These are phyloP conservation scores for Heliconius charithonia DNA, from an alignment of 2,888 invertebrate genomes.

Conservation along the genomic window DNA sequence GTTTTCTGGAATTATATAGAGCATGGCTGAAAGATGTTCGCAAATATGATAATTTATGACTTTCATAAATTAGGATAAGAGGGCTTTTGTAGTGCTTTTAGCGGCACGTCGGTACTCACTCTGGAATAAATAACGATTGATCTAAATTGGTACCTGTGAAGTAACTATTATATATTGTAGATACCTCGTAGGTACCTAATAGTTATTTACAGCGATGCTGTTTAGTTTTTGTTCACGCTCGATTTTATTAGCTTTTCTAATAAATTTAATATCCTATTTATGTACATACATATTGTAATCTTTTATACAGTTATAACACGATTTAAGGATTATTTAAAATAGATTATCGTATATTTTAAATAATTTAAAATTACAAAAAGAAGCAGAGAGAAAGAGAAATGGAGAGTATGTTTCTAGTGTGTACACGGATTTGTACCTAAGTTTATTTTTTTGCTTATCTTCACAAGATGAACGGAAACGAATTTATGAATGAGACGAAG, in stretches of 20 bases:
- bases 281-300: no score
- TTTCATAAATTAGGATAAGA: slow-evolving; percentile 18
- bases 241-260: background rate
- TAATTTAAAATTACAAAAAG: no score
- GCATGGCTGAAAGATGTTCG: background rate
- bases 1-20: background rate
- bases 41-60: slow-evolving; percentile 17
- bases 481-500: no score
- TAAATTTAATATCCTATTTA: background rate
- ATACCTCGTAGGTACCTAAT: slow-evolving; percentile 48
- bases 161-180: slow-evolving; percentile 54
- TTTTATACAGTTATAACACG: no score
- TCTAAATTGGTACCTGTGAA: slow-evolving; percentile 60
- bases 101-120: slow-evolving; percentile 30
- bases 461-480: no score
- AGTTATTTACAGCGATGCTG: slow-evolving; percentile 4
- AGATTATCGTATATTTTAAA: no score
- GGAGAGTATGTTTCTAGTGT: no score
- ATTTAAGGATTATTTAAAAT: no score
- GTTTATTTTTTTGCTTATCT: no score
- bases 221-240: background rate
- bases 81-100: slow-evolving; percentile 19
- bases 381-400: no score
- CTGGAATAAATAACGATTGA: slow-evolving; percentile 55
- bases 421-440: no score